Percentiles rank a stretch among this genome's conserved stretches.
Conservation (phyloP, 1,140 invertebrate genomes). For the Aphelinus atriplicis region DNA sequence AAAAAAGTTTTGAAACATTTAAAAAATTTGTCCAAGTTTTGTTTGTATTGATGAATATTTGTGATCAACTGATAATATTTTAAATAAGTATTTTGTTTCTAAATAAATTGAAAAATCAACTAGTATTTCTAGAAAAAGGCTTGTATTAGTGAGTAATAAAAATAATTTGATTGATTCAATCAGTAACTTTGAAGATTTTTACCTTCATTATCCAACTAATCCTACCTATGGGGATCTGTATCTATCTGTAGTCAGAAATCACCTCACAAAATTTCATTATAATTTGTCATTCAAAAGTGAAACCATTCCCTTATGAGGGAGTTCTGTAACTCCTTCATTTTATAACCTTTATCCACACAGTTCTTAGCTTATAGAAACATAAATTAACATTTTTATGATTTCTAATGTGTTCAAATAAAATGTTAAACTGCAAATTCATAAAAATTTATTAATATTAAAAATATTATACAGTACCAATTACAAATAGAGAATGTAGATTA, state of each 20-base stretch:
- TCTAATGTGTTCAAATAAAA: too few species aligned
- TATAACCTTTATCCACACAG: too few species aligned
- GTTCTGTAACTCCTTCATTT: too few species aligned
- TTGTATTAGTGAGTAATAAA: slow-evolving; percentile 36
- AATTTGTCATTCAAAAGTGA: too few species aligned
- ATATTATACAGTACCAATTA: slow-evolving; percentile 13
- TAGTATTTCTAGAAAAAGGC: slow-evolving; percentile 4
- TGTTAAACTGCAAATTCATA: neutral
- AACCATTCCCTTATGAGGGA: too few species aligned
- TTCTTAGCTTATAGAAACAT: too few species aligned
- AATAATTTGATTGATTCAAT: neutral
- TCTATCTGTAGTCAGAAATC: too few species aligned
- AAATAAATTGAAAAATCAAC: slow-evolving; percentile 12
- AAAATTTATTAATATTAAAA: slow-evolving; percentile 28
- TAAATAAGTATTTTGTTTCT: slow-evolving; percentile 2
- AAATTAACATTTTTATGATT: too few species aligned
- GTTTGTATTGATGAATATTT: slow-evolving; percentile 23
- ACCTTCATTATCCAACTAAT: too few species aligned
- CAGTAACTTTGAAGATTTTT: too few species aligned
- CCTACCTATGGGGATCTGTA: too few species aligned
- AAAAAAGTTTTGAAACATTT: neutral
- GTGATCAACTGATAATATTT: neutral
- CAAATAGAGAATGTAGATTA: neutral
- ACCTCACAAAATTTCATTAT: too few species aligned
- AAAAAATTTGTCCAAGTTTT: neutral